phyloP scores from a whole-genome alignment of 2,113 vertebrate genomes.

The Bufo gargarizans region DNA sequence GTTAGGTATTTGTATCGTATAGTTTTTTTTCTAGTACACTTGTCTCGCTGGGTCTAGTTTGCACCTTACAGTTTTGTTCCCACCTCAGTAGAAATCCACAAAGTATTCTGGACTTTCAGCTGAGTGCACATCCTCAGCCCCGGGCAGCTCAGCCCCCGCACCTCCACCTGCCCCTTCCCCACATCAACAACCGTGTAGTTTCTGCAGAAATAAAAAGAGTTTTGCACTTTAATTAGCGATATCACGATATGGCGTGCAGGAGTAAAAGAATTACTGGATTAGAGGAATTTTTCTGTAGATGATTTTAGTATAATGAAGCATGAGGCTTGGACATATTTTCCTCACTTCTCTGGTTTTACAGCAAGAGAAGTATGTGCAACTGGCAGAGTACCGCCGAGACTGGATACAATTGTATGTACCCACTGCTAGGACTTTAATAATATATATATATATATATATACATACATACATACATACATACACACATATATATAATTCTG shows the following conservation, averaged over 20 bases:
- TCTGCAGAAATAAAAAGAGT: constrained; percentile 67
- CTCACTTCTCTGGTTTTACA: not conserved
- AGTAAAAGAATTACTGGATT: not conserved
- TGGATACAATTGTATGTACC: not conserved
- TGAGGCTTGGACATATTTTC: not conserved
- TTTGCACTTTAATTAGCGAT: not conserved
- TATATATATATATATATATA: not conserved
- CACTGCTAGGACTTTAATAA: no score
- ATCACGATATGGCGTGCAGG: not conserved
- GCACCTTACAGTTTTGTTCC: not conserved
- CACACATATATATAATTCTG: not conserved
- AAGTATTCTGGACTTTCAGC: constrained; percentile 83
- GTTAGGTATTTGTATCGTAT: not conserved
- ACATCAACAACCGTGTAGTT: constrained; percentile 94
- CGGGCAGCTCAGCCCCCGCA: constrained; percentile 85
- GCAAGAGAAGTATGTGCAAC: no score
- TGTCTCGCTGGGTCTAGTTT: not conserved
- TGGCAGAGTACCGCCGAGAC: not conserved
- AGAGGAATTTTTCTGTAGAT: not conserved
- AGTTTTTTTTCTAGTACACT: no score
- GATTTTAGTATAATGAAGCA: not conserved
- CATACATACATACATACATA: no score
- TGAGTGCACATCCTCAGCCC: constrained; percentile 89
- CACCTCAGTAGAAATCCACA: constrained; percentile 95
- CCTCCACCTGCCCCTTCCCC: constrained; percentile 88